These are phyloP conservation scores for Macquaria australasica DNA, from an alignment of 2,113 vertebrate genomes.

Conservation along the genomic window DNA sequence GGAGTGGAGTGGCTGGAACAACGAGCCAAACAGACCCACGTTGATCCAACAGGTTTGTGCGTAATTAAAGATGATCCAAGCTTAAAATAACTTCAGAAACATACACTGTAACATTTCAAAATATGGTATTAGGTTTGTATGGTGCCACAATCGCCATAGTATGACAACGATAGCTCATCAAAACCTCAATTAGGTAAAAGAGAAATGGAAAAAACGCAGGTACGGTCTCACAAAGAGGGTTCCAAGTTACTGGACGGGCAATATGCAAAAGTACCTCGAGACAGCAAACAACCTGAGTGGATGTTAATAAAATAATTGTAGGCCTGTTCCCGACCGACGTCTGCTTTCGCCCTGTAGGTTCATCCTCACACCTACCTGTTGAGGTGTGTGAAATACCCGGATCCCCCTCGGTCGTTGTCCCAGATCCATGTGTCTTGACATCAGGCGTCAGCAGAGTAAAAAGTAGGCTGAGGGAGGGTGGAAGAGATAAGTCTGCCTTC, in stretches of 20 bases:
- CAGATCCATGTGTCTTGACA: conserved; percentile 9
- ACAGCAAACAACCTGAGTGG: not conserved
- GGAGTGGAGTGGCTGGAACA: not conserved
- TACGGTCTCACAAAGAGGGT: not conserved
- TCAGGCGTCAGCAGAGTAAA: conserved; percentile 12
- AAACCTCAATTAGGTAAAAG: not conserved
- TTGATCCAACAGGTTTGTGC: not conserved
- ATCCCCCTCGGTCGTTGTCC: not conserved
- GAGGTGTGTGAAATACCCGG: not conserved
- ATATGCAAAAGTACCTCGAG: not conserved
- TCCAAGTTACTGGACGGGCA: not conserved
- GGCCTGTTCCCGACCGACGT: not conserved
- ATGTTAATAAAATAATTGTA: too few species aligned
- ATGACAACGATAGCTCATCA: not conserved
- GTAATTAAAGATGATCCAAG: not conserved
- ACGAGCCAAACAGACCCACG: not conserved
- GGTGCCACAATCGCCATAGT: too few species aligned
- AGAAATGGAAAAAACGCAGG: too few species aligned
- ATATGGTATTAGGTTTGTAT: not conserved
- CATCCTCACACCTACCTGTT: conserved; percentile 51
- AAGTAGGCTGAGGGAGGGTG: conserved; percentile 16
- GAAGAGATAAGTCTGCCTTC: conserved; percentile 32
- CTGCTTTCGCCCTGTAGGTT: not conserved
- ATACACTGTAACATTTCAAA: not conserved
- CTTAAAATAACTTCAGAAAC: not conserved